Conservation (phyloP, 2,797 vertebrate genomes). For the Cottoperca gobio region DNA sequence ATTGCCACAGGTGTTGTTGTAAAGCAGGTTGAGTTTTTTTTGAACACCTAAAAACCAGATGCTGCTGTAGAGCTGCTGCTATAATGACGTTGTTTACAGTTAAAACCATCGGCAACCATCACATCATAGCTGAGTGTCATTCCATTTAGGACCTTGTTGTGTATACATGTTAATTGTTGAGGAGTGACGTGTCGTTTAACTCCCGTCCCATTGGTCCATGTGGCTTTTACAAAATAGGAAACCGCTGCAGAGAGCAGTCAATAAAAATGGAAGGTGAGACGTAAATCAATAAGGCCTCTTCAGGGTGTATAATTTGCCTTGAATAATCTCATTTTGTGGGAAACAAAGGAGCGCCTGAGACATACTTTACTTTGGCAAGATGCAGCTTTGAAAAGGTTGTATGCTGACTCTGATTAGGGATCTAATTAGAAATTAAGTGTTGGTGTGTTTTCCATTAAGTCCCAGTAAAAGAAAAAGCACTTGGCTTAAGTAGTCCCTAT, state of each 20-base stretch:
- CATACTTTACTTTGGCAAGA: conserved; percentile 55
- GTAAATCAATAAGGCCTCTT: conserved; percentile 73
- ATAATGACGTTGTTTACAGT: conserved; percentile 16
- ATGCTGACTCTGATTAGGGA: conserved; percentile 66
- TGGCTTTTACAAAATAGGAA: conserved; percentile 52
- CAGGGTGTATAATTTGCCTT: conserved; percentile 63
- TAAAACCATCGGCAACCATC: neutral
- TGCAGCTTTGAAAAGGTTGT: conserved; percentile 68
- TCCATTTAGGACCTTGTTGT: neutral
- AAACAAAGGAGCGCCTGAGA: conserved; percentile 19
- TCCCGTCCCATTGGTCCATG: neutral
- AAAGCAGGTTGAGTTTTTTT: conserved; percentile 7
- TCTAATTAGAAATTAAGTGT: conserved; percentile 79
- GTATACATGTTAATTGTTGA: neutral
- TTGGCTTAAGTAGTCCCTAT: conserved; percentile 68
- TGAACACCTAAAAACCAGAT: conserved; percentile 21
- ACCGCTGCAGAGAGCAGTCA: conserved; percentile 43
- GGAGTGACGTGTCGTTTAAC: conserved; percentile 34
- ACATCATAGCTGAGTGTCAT: neutral
- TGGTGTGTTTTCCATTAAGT: conserved; percentile 76
- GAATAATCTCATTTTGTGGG: conserved; percentile 47
- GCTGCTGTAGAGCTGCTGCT: conserved; percentile 9
- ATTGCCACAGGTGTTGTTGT: conserved; percentile 25
- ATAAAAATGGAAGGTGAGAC: conserved; percentile 72
- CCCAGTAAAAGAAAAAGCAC: conserved; percentile 60